Percentiles rank a stretch among this genome's conserved stretches.
Conservation (phyloP, 2,888 invertebrate species). For the Acronicta leporina region DNA sequence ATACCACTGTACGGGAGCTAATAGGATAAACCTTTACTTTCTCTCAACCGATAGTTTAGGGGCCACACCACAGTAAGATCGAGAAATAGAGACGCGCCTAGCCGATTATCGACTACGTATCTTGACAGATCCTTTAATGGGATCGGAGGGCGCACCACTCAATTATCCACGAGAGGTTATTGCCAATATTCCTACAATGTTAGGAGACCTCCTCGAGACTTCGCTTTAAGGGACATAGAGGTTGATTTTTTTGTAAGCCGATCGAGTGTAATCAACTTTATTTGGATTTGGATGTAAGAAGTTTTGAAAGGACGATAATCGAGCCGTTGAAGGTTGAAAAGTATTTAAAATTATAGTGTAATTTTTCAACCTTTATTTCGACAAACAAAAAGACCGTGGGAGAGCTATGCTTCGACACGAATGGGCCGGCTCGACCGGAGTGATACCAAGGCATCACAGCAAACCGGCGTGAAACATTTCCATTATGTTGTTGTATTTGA, state of each 20-base stretch:
- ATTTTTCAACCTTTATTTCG: no score
- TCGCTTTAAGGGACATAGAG: conserved; percentile 24
- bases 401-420: no score
- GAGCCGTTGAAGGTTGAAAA: no score
- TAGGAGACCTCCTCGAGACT: conserved; percentile 36
- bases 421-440: no score
- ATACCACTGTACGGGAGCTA: no score
- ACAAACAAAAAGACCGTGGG: no score
- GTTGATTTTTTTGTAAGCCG: conserved; percentile 15
- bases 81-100: conserved; percentile 55
- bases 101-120: conserved; percentile 66
- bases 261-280: conserved; percentile 2
- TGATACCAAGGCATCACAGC: no score
- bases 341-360: no score
- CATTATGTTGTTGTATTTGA: no score
- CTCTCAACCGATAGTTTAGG: conserved; percentile 12
- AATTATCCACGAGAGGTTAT: conserved; percentile 74
- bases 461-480: no score
- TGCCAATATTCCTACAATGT: conserved; percentile 63
- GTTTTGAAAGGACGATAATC: background rate
- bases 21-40: background rate
- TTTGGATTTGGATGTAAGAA: conserved; percentile 8
- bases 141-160: conserved; percentile 69
- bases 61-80: conserved; percentile 30
- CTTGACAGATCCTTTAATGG: conserved; percentile 75